phyloP scores from a whole-genome alignment of 2,113 vertebrate genomes.

The Thunnus thynnus region DNA sequence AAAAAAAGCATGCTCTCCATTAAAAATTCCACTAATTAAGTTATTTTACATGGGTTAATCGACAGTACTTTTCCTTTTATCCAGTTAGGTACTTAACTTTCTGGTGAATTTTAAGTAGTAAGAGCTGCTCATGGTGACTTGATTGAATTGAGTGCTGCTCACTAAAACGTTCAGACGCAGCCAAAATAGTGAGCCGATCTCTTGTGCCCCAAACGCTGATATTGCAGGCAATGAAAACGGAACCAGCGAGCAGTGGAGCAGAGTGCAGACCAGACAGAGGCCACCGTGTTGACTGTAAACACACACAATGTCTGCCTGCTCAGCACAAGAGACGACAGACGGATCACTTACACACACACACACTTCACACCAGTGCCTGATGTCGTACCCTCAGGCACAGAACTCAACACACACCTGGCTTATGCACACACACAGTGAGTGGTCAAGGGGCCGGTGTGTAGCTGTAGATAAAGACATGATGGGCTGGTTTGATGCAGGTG shows the following conservation, averaged over 20 bases:
- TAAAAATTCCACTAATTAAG: no score
- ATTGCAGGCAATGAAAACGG: constrained; percentile 50
- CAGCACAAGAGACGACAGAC: constrained; percentile 51
- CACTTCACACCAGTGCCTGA: constrained; percentile 40
- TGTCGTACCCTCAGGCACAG: constrained; percentile 64
- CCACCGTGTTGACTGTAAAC: constrained; percentile 86
- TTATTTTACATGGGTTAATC: no score
- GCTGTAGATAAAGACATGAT: constrained; percentile 23
- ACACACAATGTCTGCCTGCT: constrained; percentile 65
- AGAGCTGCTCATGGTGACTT: neutral
- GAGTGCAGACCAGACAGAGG: constrained; percentile 66
- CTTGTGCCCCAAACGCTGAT: neutral
- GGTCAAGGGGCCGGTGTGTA: constrained; percentile 28
- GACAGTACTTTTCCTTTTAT: neutral
- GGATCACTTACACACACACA: constrained; percentile 53
- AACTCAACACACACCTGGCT: constrained; percentile 70
- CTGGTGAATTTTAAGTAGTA: neutral
- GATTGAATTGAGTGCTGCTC: neutral
- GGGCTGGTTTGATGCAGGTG: constrained; percentile 29
- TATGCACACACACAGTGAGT: constrained; percentile 32
- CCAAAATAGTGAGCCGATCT: neutral
- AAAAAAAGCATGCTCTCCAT: no score
- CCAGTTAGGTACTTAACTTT: no score
- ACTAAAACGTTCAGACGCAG: neutral
- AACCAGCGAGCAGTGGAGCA: constrained; percentile 30